phyloP scores from a whole-genome alignment of 2,113 vertebrate genomes.

The Podiceps cristatus region DNA sequence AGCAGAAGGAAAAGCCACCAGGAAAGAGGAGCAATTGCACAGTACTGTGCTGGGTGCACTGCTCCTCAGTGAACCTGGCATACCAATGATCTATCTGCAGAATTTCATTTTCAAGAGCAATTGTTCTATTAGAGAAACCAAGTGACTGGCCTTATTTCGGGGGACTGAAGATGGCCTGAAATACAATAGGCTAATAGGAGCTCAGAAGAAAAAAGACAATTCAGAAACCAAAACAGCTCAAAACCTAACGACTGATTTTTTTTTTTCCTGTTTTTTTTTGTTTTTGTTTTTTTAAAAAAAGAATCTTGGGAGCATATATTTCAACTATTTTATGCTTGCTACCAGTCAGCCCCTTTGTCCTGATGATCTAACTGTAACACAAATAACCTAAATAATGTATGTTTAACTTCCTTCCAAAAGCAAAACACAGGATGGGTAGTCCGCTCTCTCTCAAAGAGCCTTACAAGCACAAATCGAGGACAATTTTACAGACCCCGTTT shows the following conservation, averaged over 20 bases:
- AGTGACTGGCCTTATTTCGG: neutral
- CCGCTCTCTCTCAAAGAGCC: neutral
- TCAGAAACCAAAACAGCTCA: neutral
- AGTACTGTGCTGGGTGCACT: neutral
- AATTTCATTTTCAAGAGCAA: neutral
- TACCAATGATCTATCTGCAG: neutral
- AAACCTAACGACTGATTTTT: neutral
- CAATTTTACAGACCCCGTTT: constrained; percentile 50
- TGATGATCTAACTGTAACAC: neutral
- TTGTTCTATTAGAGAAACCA: neutral
- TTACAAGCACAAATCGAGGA: neutral
- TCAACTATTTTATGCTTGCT: neutral
- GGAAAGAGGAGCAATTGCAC: neutral
- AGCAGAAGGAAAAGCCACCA: neutral
- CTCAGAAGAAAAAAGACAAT: neutral
- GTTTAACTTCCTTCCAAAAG: constrained; percentile 64
- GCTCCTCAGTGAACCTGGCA: neutral
- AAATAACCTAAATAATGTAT: constrained; percentile 57
- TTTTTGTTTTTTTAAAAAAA: neutral
- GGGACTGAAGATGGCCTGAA: neutral
- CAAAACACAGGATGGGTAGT: constrained; percentile 56
- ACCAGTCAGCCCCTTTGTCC: constrained; percentile 5
- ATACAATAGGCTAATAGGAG: neutral
- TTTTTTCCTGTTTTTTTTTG: neutral
- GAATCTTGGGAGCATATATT: neutral